Evolutionary conservation across 2,888 invertebrate species (phyloP), one percentile per base, ranked within the genome.

Genomic region (Marasmarcha lunaedactyla): DNA sequence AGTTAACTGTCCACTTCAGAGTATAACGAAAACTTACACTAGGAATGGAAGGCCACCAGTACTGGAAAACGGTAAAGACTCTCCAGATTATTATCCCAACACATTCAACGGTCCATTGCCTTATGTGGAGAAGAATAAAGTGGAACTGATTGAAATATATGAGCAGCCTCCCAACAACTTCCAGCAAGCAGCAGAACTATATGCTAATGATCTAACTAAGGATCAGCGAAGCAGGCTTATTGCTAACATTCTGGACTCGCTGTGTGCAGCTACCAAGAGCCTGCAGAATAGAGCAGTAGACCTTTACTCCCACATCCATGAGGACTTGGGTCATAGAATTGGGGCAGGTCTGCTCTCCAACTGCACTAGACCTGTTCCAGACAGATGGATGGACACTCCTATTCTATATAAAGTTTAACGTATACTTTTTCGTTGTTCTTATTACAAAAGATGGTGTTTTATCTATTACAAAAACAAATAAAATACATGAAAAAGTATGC

Each of bases 51-150:
- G 86, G 2, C 89, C 89, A 85, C 81, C 87, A 33, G 78, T 87
- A 15, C 70, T 79, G 15, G 86, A 89, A 51, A 94, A 93, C 62
- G 92, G 92, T 70, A 88, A 86, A n/a, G 90, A 90, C 12, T 90
- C 92, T 1, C 95, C 95, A 2, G 95, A 95, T 68, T 97, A 95
- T 63, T 93, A 86, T 72, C 96, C 96, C 0, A 97, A 96, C 77
- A 93, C 93, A 49, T 97, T 95, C 68, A 77, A 85, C 46, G 95
- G 95, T 0, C 94, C 95, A 0, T 79, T 86, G 43, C 85, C 85
- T 35, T 85, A 86, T 49, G 74, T 85, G 3, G 71, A 85, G 1
- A 40, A 42, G n/a, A 12, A 35, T 9, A 39, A 15, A 30, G 30
- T 13, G 2, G 14, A 36, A 14, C 11, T 36, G 10, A 30, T 30